phyloP scores from a whole-genome alignment of 2,113 vertebrate species.

The Oriolus oriolus region DNA sequence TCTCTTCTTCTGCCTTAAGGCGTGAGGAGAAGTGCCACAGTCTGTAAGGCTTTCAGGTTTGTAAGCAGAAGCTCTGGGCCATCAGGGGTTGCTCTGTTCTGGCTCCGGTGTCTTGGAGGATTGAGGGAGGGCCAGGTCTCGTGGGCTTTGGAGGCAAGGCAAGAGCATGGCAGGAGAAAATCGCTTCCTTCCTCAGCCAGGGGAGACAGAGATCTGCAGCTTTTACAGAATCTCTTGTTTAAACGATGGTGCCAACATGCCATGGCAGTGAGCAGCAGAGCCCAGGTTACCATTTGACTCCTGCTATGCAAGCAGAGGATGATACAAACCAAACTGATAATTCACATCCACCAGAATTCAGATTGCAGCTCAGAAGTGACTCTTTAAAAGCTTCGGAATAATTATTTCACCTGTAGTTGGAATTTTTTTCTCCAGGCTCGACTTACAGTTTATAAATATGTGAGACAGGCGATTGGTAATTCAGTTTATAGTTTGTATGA shows the following conservation, averaged over 20 bases:
- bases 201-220: not conserved
- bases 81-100: not conserved
- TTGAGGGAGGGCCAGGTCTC: rapidly evolving
- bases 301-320: not conserved
- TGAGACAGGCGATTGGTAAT: constrained; percentile 71
- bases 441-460: constrained; percentile 75
- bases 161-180: not conserved
- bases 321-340: not conserved
- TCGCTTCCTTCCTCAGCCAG: not conserved
- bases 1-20: not conserved
- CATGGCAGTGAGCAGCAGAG: not conserved
- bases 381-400: constrained; percentile 16
- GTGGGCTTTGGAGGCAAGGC: not conserved
- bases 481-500: constrained; percentile 72
- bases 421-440: constrained; percentile 50
- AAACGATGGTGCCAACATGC: not conserved
- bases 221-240: not conserved
- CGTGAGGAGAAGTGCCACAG: not conserved
- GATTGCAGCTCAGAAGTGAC: not conserved
- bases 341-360: not conserved
- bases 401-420: constrained; percentile 61
- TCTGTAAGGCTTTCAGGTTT: not conserved
- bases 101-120: rapidly evolving
- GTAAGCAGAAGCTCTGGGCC: not conserved
- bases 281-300: not conserved